Evolutionary conservation across 2,888 invertebrate genomes (phyloP).

Genomic region (Acholoe squamosa): DNA sequence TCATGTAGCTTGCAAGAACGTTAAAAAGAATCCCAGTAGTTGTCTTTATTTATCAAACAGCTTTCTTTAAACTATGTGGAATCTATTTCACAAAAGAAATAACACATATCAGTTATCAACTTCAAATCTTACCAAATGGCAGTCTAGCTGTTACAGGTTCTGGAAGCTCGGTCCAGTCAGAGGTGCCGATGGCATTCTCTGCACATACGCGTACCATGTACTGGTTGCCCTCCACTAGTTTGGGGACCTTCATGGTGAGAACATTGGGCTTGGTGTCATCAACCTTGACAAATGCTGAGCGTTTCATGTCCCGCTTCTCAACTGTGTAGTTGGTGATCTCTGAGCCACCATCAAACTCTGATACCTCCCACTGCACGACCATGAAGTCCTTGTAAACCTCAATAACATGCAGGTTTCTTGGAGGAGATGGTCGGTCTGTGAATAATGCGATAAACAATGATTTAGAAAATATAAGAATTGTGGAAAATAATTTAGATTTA

Average conservation of each 20-base stretch:
- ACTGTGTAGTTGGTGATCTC: conserved; percentile 80
- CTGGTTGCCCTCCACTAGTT: conserved; percentile 71
- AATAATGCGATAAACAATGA: background rate
- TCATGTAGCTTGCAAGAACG: too few relatives aligned
- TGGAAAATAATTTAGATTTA: too few relatives aligned
- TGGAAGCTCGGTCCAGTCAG: conserved; percentile 86
- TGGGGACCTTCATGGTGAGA: conserved; percentile 62
- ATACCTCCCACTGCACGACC: conserved; percentile 83
- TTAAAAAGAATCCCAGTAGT: too few relatives aligned
- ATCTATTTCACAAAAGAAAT: too few relatives aligned
- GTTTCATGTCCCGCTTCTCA: conserved; percentile 78
- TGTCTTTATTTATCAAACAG: too few relatives aligned
- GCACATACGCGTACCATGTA: conserved; percentile 87
- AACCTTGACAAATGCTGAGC: conserved; percentile 73
- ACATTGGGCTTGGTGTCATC: conserved; percentile 13
- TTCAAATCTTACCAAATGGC: conserved; percentile 72
- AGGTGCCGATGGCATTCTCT: conserved; percentile 91
- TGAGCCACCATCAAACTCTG: conserved; percentile 82
- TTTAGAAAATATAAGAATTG: too few relatives aligned
- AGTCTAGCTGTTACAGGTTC: conserved; percentile 73
- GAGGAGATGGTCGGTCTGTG: conserved; percentile 77
- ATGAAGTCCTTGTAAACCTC: conserved; percentile 78
- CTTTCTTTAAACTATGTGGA: too few relatives aligned
- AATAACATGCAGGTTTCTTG: conserved; percentile 77
- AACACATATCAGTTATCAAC: too few relatives aligned